These are phyloP conservation scores for Cervus canadensis DNA, from an alignment of 2,113 vertebrate species.

Conservation along the genomic window DNA sequence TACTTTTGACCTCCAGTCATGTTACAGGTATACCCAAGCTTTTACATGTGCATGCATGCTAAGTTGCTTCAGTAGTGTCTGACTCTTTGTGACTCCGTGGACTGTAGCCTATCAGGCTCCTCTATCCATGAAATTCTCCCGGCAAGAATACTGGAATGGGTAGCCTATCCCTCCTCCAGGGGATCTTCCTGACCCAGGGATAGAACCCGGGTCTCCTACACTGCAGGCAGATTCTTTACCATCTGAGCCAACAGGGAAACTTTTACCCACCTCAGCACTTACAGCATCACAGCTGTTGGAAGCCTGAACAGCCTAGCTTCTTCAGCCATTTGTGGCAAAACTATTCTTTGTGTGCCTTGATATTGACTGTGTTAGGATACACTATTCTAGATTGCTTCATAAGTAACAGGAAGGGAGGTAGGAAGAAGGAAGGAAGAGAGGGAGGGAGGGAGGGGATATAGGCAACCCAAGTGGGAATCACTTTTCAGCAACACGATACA, in stretches of 20 bases:
- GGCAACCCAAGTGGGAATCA: background rate
- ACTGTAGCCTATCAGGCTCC: background rate
- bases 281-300: accelerated
- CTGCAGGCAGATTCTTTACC: background rate
- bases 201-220: background rate
- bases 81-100: background rate
- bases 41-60: background rate
- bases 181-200: background rate
- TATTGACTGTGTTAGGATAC: background rate
- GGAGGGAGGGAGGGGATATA: background rate
- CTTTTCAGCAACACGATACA: background rate
- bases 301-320: background rate
- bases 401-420: background rate
- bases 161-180: background rate
- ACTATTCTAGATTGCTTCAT: background rate
- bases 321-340: background rate
- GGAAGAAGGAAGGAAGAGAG: background rate
- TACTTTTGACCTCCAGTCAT: background rate
- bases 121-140: background rate
- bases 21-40: background rate
- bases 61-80: background rate
- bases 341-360: background rate
- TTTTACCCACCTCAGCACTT: background rate
- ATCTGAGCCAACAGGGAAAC: background rate
- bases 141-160: background rate